phyloP scores from a whole-genome alignment of 2,888 invertebrate species.

The Dicyrtoma fusca region DNA sequence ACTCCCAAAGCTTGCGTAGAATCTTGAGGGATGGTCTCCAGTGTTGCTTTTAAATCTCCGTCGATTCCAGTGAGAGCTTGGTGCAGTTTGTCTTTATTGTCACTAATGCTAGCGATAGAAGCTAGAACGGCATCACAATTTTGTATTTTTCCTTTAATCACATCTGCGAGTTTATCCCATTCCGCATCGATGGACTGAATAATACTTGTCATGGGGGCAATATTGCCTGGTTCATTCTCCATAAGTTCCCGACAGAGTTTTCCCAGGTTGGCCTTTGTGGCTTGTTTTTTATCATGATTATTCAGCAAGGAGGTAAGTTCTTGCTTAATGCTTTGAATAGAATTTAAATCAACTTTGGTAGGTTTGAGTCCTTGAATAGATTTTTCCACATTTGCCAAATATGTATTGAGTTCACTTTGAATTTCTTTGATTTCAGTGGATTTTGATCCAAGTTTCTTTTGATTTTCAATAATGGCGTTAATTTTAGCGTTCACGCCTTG shows the following conservation, averaged over 20 bases:
- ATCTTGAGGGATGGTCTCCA: constrained; percentile 18
- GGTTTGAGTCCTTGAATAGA: constrained; percentile 13
- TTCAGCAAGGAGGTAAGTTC: background rate
- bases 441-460: constrained; percentile 20
- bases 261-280: constrained; percentile 12
- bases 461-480: background rate
- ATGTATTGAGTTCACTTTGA: constrained; percentile 15
- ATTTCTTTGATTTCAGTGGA: constrained; percentile 26
- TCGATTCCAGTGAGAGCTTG: constrained; percentile 5
- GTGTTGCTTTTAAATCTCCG: background rate
- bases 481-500: constrained; percentile 39
- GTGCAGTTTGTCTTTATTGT: constrained; percentile 6
- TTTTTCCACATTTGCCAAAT: constrained; percentile 10
- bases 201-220: constrained; percentile 8
- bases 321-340: constrained; percentile 7
- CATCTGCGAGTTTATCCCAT: constrained; percentile 33
- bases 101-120: background rate
- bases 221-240: constrained; percentile 30
- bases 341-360: background rate
- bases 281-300: constrained; percentile 19
- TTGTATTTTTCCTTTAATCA: constrained; percentile 23
- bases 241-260: constrained; percentile 28
- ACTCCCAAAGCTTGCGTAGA: background rate
- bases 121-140: constrained; percentile 16
- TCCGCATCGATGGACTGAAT: constrained; percentile 28